Base-by-base conservation (phyloP, 1,140 invertebrate genomes). In the Metopolophium dirhodum region DNA sequence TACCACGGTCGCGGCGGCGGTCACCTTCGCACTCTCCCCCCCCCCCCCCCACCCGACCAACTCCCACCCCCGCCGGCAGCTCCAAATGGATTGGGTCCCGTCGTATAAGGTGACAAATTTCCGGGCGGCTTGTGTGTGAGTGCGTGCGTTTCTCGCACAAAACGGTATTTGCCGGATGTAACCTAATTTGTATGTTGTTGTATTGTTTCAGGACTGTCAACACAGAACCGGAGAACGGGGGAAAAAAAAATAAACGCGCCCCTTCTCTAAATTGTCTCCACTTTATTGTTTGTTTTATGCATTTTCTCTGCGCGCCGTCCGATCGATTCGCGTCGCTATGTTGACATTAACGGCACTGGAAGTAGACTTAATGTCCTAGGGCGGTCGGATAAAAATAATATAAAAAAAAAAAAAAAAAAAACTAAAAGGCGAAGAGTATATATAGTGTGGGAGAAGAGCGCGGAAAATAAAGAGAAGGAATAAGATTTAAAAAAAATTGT, bases 261-360 rank as follows among this genome's bases (percentile, higher is more conserved):
- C 41, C 47, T 92, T 85, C 68, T 91, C 47, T 92, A 82, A 83
- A 92, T 92, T 85, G n/a, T 92, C n/a, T 92, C 47, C 22, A 26
- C n/a, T 92, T 83, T 82, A 83, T 83, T 92, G 91, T 92, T 92
- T 92, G 45, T 92, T 92, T 92, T 82, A 92, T 92, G 91, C 61
- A 51, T 92, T 92, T 92, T 49, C n/a, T 41, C 26, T 41, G 7
- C 23, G 51, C 37, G 23, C 35, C n/a, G 88, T 6, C 26, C 77
- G 61, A 92, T 92, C 68, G 91, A 82, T 92, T n/a, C 7, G 18
- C 41, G 47, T 51, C 77, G 20, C 68, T n/a, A 92, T 85, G 68
- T 85, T 93, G 82, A 86, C 91, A 83, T 57, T 37, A 82, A 47
- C 18, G 82, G 91, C 35, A 83, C 23, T 68, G 22, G 26, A 37